phyloP scores from a whole-genome alignment of 2,113 vertebrate species.

The Typhlomys cinereus region DNA sequence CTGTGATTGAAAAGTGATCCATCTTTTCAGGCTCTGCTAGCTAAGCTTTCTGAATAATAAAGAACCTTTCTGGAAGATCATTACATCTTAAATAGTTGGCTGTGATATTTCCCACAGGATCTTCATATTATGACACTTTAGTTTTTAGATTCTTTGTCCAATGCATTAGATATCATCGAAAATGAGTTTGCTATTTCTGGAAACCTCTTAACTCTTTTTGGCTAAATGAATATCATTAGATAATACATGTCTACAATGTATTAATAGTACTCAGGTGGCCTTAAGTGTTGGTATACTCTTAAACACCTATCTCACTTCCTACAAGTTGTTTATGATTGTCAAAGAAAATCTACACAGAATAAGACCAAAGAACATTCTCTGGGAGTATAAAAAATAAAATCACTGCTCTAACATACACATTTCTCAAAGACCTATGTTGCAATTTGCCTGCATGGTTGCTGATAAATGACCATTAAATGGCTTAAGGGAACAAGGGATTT shows the following conservation, averaged over 20 bases:
- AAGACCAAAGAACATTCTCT: constrained; percentile 28
- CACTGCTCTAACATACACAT: not conserved
- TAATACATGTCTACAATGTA: not conserved
- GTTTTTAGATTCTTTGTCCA: constrained; percentile 2
- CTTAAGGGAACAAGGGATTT: too few species aligned
- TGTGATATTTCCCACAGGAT: constrained; percentile 1
- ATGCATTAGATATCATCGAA: not conserved
- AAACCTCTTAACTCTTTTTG: constrained; percentile 50
- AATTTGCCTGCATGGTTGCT: too few species aligned
- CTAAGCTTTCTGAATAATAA: constrained; percentile 29
- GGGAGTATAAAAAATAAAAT: constrained; percentile 23
- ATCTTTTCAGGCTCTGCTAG: not conserved
- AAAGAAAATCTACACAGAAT: constrained; percentile 44
- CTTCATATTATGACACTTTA: constrained; percentile 13
- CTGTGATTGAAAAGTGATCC: constrained; percentile 19
- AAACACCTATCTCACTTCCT: constrained; percentile 39
- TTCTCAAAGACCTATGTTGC: constrained; percentile 39
- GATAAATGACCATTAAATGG: too few species aligned
- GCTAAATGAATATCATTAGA: constrained; percentile 49
- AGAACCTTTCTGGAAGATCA: constrained; percentile 8
- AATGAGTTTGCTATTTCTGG: constrained; percentile 37
- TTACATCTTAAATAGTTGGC: constrained; percentile 5
- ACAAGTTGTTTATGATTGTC: constrained; percentile 4
- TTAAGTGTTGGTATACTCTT: not conserved
- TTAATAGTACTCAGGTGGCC: not conserved